Percentiles rank a stretch among this genome's conserved stretches.
Evolutionary conservation across 1,140 invertebrate genomes (phyloP).

Genomic region (Melipona quadrifasciata): DNA sequence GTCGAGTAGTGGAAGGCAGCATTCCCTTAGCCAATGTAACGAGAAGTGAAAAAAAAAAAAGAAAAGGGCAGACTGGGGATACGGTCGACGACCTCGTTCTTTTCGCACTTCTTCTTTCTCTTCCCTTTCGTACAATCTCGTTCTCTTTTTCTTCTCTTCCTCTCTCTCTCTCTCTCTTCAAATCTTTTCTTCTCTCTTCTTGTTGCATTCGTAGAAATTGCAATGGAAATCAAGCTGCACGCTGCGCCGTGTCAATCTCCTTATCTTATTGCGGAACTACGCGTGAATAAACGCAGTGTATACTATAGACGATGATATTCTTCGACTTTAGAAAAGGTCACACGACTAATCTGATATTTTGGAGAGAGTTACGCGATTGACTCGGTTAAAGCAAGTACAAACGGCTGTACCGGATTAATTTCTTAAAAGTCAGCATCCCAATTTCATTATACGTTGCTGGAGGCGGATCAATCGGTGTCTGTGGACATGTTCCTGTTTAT

Average conservation of each 20-base stretch:
- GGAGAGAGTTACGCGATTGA: no score
- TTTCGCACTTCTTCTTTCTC: slow-evolving; percentile 14
- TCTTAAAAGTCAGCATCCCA: no score
- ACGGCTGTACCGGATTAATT: no score
- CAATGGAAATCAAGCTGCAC: slow-evolving; percentile 20
- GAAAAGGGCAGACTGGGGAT: slow-evolving; percentile 20
- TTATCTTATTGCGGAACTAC: not conserved
- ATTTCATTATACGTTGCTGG: not conserved
- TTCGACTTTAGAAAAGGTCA: not conserved
- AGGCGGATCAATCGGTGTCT: not conserved
- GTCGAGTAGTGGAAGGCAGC: not conserved
- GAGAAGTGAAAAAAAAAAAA: slow-evolving; percentile 39
- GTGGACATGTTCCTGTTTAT: not conserved
- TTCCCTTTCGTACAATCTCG: not conserved
- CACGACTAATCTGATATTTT: no score
- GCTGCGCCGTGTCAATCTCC: not conserved
- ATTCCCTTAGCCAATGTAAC: slow-evolving; percentile 29
- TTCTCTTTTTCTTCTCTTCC: not conserved
- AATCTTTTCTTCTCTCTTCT: not conserved
- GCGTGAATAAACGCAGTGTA: not conserved
- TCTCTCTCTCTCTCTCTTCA: not conserved
- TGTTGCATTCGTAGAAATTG: not conserved
- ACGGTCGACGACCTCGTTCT: slow-evolving; percentile 46
- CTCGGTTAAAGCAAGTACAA: no score
- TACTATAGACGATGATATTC: not conserved